Conservation (phyloP, 2,113 vertebrate genomes). For the Esox niger region DNA sequence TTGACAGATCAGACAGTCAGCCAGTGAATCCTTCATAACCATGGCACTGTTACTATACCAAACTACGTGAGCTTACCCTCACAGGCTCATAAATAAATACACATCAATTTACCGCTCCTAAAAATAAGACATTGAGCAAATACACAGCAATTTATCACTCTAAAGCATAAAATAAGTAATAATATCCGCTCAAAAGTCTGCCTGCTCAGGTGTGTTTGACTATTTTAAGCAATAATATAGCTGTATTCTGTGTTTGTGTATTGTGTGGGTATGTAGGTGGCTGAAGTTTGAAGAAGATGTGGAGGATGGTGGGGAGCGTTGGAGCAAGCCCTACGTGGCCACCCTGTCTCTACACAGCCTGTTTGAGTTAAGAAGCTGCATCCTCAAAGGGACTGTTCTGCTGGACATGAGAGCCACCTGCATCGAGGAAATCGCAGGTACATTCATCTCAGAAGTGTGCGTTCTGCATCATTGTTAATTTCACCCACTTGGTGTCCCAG, state of each 20-base stretch:
- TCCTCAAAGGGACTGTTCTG: constrained; percentile 93
- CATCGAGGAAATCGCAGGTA: constrained; percentile 93
- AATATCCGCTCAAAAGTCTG: too few relatives aligned
- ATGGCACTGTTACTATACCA: neutral
- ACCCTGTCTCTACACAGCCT: constrained; percentile 92
- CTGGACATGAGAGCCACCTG: constrained; percentile 93
- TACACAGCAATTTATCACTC: too few relatives aligned
- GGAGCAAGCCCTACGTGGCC: constrained; percentile 95
- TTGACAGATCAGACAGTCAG: neutral
- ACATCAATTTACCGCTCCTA: neutral
- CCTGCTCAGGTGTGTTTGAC: neutral
- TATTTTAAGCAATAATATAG: too few relatives aligned
- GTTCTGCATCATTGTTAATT: too few relatives aligned
- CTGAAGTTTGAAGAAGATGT: constrained; percentile 95
- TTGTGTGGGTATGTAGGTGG: constrained; percentile 73
- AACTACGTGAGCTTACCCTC: neutral
- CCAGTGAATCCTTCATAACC: neutral
- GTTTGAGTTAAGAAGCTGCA: constrained; percentile 90
- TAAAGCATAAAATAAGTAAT: too few relatives aligned
- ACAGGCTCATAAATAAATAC: neutral
- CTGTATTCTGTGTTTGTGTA: neutral
- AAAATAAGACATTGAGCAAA: too few relatives aligned
- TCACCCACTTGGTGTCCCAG: too few relatives aligned
- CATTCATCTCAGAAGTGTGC: neutral
- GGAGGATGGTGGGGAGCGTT: constrained; percentile 92